These are phyloP conservation scores for Ochropacha duplaris DNA, from an alignment of 2,888 invertebrate species.

Conservation along the genomic window DNA sequence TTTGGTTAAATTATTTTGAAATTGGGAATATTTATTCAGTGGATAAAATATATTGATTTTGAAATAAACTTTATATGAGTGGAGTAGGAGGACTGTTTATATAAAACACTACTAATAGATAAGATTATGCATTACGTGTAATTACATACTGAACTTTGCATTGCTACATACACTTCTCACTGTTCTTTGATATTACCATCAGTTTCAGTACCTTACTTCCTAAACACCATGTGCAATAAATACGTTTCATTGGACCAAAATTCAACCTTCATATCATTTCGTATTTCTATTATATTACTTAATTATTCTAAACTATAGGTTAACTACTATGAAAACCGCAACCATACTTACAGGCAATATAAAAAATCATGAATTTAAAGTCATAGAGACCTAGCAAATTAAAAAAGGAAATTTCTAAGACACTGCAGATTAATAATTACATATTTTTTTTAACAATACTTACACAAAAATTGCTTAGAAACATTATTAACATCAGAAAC, in stretches of 20 bases:
- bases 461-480: conserved; percentile 51
- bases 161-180: conserved; percentile 1
- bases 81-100: background rate
- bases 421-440: conserved; percentile 44
- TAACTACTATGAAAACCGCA: conserved; percentile 27
- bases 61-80: background rate
- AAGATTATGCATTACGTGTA: background rate
- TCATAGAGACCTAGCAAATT: conserved; percentile 44
- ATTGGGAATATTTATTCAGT: background rate
- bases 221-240: conserved; percentile 76
- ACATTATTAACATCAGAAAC: conserved; percentile 40
- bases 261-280: conserved; percentile 78
- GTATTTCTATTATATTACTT: conserved; percentile 38
- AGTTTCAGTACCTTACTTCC: conserved; percentile 40
- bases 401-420: conserved; percentile 39
- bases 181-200: conserved; percentile 14
- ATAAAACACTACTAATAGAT: conserved; percentile 1
- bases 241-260: conserved; percentile 81
- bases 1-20: too few species aligned
- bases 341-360: conserved; percentile 33
- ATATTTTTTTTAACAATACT: conserved; percentile 19
- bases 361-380: conserved; percentile 35
- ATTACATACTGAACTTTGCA: conserved; percentile 3
- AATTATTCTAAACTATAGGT: conserved; percentile 29
- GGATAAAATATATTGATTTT: background rate